These are phyloP conservation scores for Parauchenoglanis ngamensis DNA, from an alignment of 2,797 vertebrate genomes.

Conservation along the genomic window DNA sequence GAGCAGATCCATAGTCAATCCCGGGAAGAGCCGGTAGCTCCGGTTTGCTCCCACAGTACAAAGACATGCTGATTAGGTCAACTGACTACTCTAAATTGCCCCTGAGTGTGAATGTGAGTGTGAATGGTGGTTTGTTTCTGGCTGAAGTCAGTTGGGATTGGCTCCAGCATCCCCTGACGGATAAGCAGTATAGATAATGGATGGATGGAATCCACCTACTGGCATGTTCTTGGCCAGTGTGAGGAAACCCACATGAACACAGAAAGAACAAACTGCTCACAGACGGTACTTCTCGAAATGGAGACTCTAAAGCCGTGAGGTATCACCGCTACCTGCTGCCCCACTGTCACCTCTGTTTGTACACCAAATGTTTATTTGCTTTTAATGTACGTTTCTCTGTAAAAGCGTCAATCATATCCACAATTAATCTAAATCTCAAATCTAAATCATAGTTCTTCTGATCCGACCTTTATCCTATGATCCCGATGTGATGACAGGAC, in stretches of 20 bases:
- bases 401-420: neutral
- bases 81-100: too few species aligned
- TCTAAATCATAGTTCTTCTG: neutral
- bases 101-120: too few species aligned
- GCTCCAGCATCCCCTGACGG: too few species aligned
- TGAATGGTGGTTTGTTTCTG: too few species aligned
- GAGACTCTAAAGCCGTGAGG: neutral
- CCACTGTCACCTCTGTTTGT: neutral
- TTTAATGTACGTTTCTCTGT: too few species aligned
- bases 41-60: too few species aligned
- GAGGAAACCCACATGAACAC: neutral
- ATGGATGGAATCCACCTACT: neutral
- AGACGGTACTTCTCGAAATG: too few species aligned
- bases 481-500: neutral
- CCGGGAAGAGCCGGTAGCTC: neutral
- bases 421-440: neutral
- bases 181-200: too few species aligned
- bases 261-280: neutral
- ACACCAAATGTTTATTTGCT: too few species aligned
- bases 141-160: too few species aligned
- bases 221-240: neutral
- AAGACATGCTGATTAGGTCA: too few species aligned
- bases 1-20: neutral
- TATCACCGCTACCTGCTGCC: neutral
- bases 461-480: neutral